A percentile compares a stretch with the other conserved stretches of the same genome.
phyloP scores from a whole-genome alignment of 2,888 invertebrate species.

The Apamea sordens region DNA sequence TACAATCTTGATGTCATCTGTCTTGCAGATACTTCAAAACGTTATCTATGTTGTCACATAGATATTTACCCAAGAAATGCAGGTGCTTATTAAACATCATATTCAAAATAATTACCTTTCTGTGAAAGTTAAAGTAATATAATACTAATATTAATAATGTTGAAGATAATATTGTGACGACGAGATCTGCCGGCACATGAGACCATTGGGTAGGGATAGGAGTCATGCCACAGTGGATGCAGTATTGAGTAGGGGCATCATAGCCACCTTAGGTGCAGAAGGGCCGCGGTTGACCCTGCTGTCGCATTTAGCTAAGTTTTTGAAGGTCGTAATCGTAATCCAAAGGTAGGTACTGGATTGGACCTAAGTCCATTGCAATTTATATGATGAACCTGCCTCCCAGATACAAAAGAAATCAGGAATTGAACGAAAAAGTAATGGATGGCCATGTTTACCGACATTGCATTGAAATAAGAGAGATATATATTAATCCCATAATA shows the following conservation, averaged over 20 bases:
- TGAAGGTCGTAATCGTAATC: background rate
- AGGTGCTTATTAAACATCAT: slow-evolving; percentile 24
- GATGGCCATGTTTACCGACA: background rate
- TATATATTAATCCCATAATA: background rate
- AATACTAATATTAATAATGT: background rate
- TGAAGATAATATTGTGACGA: background rate
- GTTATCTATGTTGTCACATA: slow-evolving; percentile 45
- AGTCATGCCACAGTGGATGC: background rate
- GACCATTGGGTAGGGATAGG: background rate
- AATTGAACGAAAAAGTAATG: background rate
- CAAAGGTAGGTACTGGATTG: no score
- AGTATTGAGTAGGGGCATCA: background rate
- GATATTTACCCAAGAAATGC: slow-evolving; percentile 26
- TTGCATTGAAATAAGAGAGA: background rate
- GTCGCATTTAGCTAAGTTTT: background rate
- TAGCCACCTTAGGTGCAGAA: background rate
- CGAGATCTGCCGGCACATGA: background rate
- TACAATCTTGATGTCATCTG: slow-evolving; percentile 30
- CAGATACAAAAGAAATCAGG: background rate
- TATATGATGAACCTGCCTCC: background rate
- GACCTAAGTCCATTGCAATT: background rate
- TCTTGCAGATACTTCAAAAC: slow-evolving; percentile 38
- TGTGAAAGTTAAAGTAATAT: background rate
- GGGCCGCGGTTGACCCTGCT: no score
- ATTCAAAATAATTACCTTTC: slow-evolving; percentile 2